phyloP scores from a whole-genome alignment of 2,113 vertebrate species.

The Eptesicus fuscus region DNA sequence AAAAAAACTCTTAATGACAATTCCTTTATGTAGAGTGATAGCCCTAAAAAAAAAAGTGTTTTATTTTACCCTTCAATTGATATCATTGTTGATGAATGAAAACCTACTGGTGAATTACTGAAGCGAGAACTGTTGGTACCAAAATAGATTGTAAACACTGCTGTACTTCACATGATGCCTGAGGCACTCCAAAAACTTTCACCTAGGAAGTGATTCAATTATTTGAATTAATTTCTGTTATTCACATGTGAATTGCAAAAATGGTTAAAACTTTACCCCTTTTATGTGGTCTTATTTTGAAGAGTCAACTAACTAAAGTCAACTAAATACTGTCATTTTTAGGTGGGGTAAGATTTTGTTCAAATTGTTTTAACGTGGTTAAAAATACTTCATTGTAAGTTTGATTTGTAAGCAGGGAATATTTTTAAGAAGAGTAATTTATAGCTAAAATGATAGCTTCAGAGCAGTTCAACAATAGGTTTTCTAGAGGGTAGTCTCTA shows the following conservation, averaged over 20 bases:
- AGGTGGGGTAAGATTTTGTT: slow-evolving; percentile 74
- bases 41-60: slow-evolving; percentile 61
- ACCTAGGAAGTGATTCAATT: slow-evolving; percentile 62
- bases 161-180: slow-evolving; percentile 54
- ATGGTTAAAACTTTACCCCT: slow-evolving; percentile 42
- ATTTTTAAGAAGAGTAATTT: slow-evolving; percentile 62
- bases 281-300: slow-evolving; percentile 38
- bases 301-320: slow-evolving; percentile 49
- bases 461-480: slow-evolving; percentile 86
- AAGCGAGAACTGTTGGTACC: slow-evolving; percentile 73
- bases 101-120: slow-evolving; percentile 87
- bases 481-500: slow-evolving; percentile 78
- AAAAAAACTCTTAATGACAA: slow-evolving; percentile 53
- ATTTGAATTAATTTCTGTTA: slow-evolving; percentile 57
- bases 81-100: slow-evolving; percentile 70
- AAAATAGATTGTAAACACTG: slow-evolving; percentile 38
- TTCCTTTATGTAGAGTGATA: slow-evolving; percentile 75
- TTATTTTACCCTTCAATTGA: slow-evolving; percentile 51
- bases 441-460: slow-evolving; percentile 75
- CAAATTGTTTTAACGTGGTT: slow-evolving; percentile 68
- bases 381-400: slow-evolving; percentile 51
- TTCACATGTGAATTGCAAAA: slow-evolving; percentile 45
- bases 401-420: slow-evolving; percentile 43
- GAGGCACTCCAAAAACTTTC: slow-evolving; percentile 45
- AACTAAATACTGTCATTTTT: slow-evolving; percentile 70